These are phyloP conservation scores for Magallana gigas DNA, from an alignment of 1,140 invertebrate genomes.

Conservation along the genomic window DNA sequence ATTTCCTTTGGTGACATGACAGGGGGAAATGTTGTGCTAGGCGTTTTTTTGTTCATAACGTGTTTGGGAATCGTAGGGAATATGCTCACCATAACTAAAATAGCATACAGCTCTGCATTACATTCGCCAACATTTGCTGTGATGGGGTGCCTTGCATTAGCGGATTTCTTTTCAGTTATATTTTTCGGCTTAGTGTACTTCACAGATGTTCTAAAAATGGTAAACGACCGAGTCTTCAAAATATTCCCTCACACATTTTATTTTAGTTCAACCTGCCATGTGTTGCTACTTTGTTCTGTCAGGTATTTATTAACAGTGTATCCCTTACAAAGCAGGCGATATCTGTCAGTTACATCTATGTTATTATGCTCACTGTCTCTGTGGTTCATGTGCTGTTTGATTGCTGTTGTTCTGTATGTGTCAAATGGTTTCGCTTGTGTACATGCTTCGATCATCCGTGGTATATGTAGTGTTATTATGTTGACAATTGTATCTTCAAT, in stretches of 20 bases:
- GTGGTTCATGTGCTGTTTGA: background rate
- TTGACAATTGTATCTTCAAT: background rate
- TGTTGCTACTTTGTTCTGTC: background rate
- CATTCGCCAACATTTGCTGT: background rate
- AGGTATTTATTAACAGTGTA: background rate
- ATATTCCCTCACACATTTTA: background rate
- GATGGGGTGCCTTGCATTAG: background rate
- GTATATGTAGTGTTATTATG: background rate
- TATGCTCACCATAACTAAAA: background rate
- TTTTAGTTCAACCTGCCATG: background rate
- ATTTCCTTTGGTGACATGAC: no score
- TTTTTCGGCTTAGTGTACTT: background rate
- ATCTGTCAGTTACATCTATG: background rate
- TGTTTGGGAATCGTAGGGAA: background rate
- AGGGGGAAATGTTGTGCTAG: no score
- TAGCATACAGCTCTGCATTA: background rate
- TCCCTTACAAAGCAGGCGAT: background rate
- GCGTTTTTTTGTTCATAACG: background rate
- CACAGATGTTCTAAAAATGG: background rate
- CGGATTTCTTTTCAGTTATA: background rate
- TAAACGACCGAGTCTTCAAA: background rate
- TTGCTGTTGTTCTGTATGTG: background rate
- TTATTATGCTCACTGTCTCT: background rate
- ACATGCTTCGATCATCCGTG: background rate
- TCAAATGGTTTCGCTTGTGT: background rate